Conservation (phyloP, 1,140 invertebrate genomes). For the Choristoneura fumiferana region DNA sequence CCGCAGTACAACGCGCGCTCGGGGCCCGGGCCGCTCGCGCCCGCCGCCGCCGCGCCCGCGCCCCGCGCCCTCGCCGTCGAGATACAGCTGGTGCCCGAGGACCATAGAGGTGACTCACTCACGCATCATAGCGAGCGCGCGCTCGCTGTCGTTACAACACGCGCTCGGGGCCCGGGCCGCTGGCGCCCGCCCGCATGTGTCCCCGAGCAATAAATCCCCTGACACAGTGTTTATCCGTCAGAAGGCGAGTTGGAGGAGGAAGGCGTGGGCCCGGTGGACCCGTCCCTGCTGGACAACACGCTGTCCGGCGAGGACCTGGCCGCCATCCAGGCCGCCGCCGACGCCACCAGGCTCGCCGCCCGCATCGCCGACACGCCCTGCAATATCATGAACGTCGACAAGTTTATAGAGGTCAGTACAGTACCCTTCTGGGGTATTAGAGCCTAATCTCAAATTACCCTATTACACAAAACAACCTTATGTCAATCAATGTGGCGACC, state of each 20-base stretch:
- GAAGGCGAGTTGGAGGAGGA: constrained; percentile 56
- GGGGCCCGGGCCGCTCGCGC: constrained; percentile 32
- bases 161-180: constrained; percentile 76
- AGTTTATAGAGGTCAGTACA: constrained; percentile 84
- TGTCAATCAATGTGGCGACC: too few relatives aligned
- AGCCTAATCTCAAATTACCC: too few relatives aligned
- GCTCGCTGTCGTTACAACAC: constrained; percentile 85
- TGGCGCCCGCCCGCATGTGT: constrained; percentile 20
- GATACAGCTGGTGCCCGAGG: constrained; percentile 78
- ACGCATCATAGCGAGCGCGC: constrained; percentile 88
- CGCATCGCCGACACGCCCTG: constrained; percentile 91
- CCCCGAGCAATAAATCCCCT: too few relatives aligned
- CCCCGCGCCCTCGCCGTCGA: constrained; percentile 71
- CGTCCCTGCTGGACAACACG: constrained; percentile 37
- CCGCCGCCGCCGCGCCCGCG: constrained; percentile 24
- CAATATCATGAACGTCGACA: constrained; percentile 90
- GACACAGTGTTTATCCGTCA: constrained; percentile 12
- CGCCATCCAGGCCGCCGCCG: constrained; percentile 81
- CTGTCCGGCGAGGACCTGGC: constrained; percentile 81
- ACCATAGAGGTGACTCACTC: constrained; percentile 79
- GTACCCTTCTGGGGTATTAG: too few relatives aligned
- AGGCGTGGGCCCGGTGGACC: constrained; percentile 30
- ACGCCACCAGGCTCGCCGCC: constrained; percentile 85
- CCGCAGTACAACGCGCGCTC: constrained; percentile 87
- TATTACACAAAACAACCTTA: too few relatives aligned